These are phyloP conservation scores for Centropristis striata DNA, from an alignment of 2,113 vertebrate species.

Conservation along the genomic window DNA sequence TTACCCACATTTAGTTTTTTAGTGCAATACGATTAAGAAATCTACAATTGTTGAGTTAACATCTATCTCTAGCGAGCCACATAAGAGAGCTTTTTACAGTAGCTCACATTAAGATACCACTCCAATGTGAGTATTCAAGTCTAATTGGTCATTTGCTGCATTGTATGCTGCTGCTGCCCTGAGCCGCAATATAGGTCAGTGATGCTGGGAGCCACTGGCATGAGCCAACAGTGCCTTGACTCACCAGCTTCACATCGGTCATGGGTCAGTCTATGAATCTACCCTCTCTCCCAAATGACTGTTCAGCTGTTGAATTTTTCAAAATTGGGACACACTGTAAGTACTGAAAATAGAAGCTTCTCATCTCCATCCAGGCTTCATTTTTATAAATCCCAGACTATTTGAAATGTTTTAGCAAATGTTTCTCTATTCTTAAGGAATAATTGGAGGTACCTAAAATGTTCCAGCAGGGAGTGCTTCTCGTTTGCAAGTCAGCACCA, in stretches of 20 bases:
- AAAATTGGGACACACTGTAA: slow-evolving; percentile 21
- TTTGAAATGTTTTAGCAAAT: slow-evolving; percentile 50
- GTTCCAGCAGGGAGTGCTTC: slow-evolving; percentile 51
- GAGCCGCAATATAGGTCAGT: slow-evolving; percentile 56
- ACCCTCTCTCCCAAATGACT: slow-evolving; percentile 22
- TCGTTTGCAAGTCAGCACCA: slow-evolving; percentile 37
- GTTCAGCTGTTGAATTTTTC: slow-evolving; percentile 37
- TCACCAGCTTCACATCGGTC: slow-evolving; percentile 50
- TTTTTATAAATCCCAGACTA: slow-evolving; percentile 21
- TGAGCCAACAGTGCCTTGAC: slow-evolving; percentile 38
- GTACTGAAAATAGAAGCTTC: slow-evolving; percentile 34
- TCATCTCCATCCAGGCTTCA: slow-evolving; percentile 26
- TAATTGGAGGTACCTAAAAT: slow-evolving; percentile 57
- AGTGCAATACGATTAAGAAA: slow-evolving; percentile 11
- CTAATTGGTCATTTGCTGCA: slow-evolving; percentile 35
- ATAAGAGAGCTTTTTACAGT: background rate
- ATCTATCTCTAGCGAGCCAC: background rate
- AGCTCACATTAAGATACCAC: slow-evolving; percentile 8
- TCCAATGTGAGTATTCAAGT: slow-evolving; percentile 29
- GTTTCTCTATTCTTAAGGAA: slow-evolving; percentile 41
- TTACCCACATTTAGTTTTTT: too few species aligned
- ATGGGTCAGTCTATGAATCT: slow-evolving; percentile 49
- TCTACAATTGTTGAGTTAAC: background rate
- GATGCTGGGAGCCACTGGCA: slow-evolving; percentile 46
- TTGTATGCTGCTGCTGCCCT: slow-evolving; percentile 39